These are phyloP conservation scores for Leptopterna dolabrata DNA, from an alignment of 2,888 invertebrate genomes.

Conservation along the genomic window DNA sequence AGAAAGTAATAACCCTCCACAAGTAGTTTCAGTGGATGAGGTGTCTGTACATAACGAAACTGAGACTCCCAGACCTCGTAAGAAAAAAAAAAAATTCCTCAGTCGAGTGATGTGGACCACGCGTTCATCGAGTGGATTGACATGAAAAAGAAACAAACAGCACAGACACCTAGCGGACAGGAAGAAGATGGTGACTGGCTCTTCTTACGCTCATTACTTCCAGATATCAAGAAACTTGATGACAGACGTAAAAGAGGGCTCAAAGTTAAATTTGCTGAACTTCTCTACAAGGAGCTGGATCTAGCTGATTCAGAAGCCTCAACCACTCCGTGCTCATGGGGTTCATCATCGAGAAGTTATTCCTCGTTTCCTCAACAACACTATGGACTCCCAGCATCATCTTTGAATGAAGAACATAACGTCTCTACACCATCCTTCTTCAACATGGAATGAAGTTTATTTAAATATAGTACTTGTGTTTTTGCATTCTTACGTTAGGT, in stretches of 20 bases:
- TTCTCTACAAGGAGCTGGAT: no score
- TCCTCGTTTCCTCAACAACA: no score
- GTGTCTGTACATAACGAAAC: neutral
- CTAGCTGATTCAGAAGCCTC: no score
- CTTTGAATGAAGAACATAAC: no score
- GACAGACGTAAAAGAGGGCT: neutral
- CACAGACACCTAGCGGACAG: neutral
- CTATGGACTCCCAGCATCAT: no score
- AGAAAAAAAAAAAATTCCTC: neutral
- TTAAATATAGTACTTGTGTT: no score
- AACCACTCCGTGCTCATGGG: no score
- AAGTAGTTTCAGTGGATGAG: no score
- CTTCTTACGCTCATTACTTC: conserved; percentile 5
- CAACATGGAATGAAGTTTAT: no score
- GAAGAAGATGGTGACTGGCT: conserved; percentile 4
- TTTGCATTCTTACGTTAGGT: no score
- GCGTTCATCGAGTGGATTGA: neutral
- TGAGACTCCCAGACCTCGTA: neutral
- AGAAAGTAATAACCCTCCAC: neutral
- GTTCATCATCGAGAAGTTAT: no score
- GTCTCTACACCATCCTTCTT: no score
- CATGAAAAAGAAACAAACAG: neutral
- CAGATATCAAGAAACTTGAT: neutral
- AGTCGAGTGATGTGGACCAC: neutral
- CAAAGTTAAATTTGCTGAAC: neutral